Evolutionary conservation across 2,113 vertebrate species (phyloP).

Genomic region (Xiphorhynchus elegans): DNA sequence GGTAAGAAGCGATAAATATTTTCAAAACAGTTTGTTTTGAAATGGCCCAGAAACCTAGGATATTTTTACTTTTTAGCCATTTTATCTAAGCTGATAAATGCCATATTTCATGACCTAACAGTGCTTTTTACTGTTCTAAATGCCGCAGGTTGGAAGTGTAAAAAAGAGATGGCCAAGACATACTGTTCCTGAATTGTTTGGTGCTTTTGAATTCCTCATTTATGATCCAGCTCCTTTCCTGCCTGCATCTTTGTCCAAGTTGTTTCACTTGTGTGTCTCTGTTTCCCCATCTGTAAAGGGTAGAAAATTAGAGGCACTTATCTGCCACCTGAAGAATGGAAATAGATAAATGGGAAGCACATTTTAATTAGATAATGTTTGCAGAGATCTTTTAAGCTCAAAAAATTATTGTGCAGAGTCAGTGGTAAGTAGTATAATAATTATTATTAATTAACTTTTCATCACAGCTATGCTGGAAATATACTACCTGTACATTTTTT

Average conservation of each 20-base stretch:
- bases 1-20: neutral
- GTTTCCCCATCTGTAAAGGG: neutral
- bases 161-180: neutral
- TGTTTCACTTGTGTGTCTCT: neutral
- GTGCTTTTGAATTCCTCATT: neutral
- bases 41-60: neutral
- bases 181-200: neutral
- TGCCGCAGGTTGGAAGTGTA: neutral
- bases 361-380: conserved; percentile 1
- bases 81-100: neutral
- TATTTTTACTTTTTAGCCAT: neutral
- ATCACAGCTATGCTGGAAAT: neutral
- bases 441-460: conserved; percentile 35
- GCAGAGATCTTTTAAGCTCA: neutral
- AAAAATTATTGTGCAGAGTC: neutral
- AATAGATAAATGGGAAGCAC: neutral
- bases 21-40: neutral
- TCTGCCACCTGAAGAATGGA: neutral
- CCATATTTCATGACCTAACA: neutral
- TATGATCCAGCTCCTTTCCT: neutral
- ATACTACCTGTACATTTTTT: neutral
- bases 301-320: neutral
- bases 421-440: neutral
- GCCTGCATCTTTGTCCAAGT: neutral
- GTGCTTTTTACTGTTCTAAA: neutral